Conservation (phyloP, 2,113 vertebrate genomes). For the Poecile atricapillus region DNA sequence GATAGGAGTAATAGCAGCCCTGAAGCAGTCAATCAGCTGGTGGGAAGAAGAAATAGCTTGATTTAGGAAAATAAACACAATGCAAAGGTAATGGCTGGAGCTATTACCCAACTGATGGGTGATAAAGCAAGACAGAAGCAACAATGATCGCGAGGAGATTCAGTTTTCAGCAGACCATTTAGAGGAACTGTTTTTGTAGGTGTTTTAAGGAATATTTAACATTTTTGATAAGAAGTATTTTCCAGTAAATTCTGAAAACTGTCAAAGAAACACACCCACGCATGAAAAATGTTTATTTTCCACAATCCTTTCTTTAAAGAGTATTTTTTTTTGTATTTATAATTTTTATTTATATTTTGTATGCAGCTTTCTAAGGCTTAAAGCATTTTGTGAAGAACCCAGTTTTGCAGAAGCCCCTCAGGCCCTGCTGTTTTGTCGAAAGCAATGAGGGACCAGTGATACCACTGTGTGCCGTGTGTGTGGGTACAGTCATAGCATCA, state of each 20-base stretch:
- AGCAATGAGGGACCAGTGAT: background rate
- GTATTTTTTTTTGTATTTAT: background rate
- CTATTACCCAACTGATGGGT: background rate
- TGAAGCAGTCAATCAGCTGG: background rate
- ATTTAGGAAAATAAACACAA: conserved; percentile 17
- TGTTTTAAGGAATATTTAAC: background rate
- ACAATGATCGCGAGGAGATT: background rate
- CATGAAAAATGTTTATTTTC: background rate
- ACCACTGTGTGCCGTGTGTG: background rate
- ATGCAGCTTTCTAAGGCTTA: background rate
- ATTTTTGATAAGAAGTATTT: background rate
- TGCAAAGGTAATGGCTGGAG: background rate
- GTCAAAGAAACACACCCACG: background rate
- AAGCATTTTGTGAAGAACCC: background rate
- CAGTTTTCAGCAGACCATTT: background rate
- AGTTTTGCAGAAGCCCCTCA: background rate
- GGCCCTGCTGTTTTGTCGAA: no score
- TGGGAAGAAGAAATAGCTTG: background rate
- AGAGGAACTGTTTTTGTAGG: background rate
- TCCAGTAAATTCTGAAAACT: background rate
- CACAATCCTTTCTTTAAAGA: background rate
- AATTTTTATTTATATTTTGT: background rate
- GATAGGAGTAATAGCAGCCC: background rate
- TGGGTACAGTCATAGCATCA: background rate
- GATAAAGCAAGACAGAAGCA: background rate